Evolutionary conservation across 2,797 vertebrate species (phyloP).

Genomic region (Synanceia verrucosa): DNA sequence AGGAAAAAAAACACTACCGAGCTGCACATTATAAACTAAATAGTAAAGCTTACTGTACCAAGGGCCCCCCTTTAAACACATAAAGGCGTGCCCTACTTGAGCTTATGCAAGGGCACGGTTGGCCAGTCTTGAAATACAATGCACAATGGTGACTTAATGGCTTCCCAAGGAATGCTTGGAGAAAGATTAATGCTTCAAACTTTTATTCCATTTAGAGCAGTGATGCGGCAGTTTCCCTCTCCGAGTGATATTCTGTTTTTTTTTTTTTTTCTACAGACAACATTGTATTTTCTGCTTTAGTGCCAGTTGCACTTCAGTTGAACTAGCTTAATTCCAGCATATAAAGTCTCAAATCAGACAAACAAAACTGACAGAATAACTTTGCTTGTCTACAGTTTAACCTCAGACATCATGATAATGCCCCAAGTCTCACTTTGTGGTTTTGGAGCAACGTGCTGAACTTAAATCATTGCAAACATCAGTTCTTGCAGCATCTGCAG

Average conservation of each 20-base stretch:
- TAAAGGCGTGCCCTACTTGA: slow-evolving; percentile 34
- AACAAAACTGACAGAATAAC: slow-evolving; percentile 41
- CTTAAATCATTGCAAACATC: neutral
- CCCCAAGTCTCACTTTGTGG: neutral
- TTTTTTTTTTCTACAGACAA: slow-evolving; percentile 57
- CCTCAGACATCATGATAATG: slow-evolving; percentile 12
- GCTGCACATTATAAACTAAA: slow-evolving; percentile 29
- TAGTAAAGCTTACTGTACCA: slow-evolving; percentile 3
- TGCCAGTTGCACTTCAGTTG: slow-evolving; percentile 37
- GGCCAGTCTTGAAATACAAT: slow-evolving; percentile 27
- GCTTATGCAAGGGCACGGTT: slow-evolving; percentile 30
- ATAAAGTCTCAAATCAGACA: slow-evolving; percentile 42
- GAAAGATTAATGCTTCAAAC: slow-evolving; percentile 52
- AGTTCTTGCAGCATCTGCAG: neutral
- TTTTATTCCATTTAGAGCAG: slow-evolving; percentile 43
- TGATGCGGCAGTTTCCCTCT: slow-evolving; percentile 43
- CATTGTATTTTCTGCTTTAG: slow-evolving; percentile 46
- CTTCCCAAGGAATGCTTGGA: slow-evolving; percentile 35
- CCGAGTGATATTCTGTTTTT: slow-evolving; percentile 31
- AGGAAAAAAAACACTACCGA: slow-evolving; percentile 31
- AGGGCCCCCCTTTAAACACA: slow-evolving; percentile 23
- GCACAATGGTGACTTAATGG: slow-evolving; percentile 41
- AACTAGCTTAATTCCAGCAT: slow-evolving; percentile 48
- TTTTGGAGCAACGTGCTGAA: neutral
- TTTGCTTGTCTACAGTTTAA: slow-evolving; percentile 29